phyloP scores from a whole-genome alignment of 2,797 vertebrate species.

The Odontamblyopus rebecca region DNA sequence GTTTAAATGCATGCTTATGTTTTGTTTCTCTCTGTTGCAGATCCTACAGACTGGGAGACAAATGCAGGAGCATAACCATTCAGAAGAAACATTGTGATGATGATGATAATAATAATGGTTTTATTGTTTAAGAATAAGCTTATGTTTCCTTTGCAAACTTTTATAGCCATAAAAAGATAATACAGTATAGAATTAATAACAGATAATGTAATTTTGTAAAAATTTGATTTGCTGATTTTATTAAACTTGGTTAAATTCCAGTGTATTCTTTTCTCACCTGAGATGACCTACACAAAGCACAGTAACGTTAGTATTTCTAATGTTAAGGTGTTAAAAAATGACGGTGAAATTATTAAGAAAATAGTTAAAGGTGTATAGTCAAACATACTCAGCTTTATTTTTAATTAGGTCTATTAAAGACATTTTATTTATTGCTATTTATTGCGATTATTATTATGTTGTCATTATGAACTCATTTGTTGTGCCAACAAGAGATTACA shows the following conservation, averaged over 20 bases:
- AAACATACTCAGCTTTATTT: no score
- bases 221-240: neutral
- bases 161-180: neutral
- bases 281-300: neutral
- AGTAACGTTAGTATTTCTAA: neutral
- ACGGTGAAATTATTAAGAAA: neutral
- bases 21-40: slow-evolving; percentile 50
- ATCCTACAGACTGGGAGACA: slow-evolving; percentile 63
- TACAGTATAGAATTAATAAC: neutral
- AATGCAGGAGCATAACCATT: slow-evolving; percentile 54
- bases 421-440: neutral
- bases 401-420: no score
- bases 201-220: neutral
- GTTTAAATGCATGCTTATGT: neutral
- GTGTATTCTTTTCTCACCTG: neutral
- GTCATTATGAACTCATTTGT: no score
- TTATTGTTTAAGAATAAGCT: slow-evolving; percentile 2
- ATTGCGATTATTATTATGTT: no score
- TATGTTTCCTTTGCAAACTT: neutral
- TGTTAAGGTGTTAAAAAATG: neutral
- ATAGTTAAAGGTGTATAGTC: neutral
- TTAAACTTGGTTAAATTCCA: neutral
- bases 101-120: neutral
- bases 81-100: neutral
- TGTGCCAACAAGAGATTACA: neutral